A percentile compares a stretch with the other conserved stretches of the same genome.
phyloP scores from a whole-genome alignment of 2,888 invertebrate species.

The Scelioninae gen. 1 region DNA sequence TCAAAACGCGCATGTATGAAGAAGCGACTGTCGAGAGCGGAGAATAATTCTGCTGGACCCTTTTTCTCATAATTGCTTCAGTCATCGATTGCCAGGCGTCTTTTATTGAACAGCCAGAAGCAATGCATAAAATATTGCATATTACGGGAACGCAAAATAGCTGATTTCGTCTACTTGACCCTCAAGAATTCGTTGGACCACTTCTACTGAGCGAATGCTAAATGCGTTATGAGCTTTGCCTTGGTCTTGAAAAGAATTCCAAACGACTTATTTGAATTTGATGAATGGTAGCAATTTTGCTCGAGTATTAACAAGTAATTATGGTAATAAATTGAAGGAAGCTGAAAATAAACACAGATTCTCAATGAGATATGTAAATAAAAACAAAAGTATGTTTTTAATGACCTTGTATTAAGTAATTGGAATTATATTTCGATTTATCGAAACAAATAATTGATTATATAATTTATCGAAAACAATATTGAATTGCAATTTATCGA shows the following conservation, averaged over 20 bases:
- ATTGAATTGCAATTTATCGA: no score
- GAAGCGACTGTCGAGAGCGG: conserved; percentile 48
- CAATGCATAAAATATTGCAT: conserved; percentile 70
- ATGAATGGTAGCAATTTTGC: neutral
- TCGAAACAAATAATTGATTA: no score
- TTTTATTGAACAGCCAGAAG: conserved; percentile 61
- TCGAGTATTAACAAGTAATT: no score
- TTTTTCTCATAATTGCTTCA: conserved; percentile 48
- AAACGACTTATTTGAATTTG: neutral
- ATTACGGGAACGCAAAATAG: conserved; percentile 26
- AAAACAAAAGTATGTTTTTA: no score
- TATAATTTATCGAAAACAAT: no score
- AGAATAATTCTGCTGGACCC: conserved; percentile 41
- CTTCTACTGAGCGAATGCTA: neutral
- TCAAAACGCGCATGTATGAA: conserved; percentile 56
- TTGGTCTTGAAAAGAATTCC: neutral
- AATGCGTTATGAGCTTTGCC: conserved; percentile 1
- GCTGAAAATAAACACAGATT: no score
- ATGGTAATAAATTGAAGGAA: no score
- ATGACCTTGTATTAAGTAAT: no score
- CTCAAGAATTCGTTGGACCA: neutral
- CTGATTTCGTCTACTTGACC: conserved; percentile 3
- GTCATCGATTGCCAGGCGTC: conserved; percentile 51
- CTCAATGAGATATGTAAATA: no score
- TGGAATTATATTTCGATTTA: no score